Base-by-base conservation (phyloP, 1,140 invertebrate genomes). In the Centruroides vittatus region DNA sequence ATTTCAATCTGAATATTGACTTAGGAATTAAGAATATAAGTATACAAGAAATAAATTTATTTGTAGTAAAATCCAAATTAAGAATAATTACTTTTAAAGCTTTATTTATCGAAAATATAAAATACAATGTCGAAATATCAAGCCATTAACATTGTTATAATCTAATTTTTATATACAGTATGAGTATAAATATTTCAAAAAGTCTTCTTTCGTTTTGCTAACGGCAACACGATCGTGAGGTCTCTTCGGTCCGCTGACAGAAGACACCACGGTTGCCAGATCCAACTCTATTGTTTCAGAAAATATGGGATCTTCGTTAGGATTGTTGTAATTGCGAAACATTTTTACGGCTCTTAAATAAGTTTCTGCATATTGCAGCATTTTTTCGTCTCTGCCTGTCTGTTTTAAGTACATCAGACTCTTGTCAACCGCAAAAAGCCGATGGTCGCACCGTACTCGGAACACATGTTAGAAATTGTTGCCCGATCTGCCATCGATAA, bases 221-320 rank as follows among this genome's bases (percentile, higher is more conserved):
- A 98, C 89, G 0, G 90, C 81, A 4, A 99, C 92, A 56, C 91
- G 80, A 76, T 99, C 96, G 68, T 99, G 95, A 0, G 95, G 95
- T 65, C 95, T 76, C 73, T 99, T 98, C 0, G 96, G 95, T 8
- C 96, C 96, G 67, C 91, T 95, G 0, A 97, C 86, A 58, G 91
- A 97, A 3, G 94, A 88, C 9, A 90, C 90, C 1, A 99, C 91
- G 1, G 86, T 89, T 0, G 75, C 73, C 46, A 99, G 77, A 73
- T 99, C 93, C 58, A 99, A 74, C 61, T 88, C 88, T 8, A 95
- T 84, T 48, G 86, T 79, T 79, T 90, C 78, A 13, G 89, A 89
- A 73, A 89, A 99, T 7, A 85, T 74, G 3, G 94, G 94, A 73
- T 96, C 89, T 72, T 94, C 81, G 3, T 72, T 73, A 8, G 78